Evolutionary conservation across 1,140 invertebrate genomes (phyloP).

Genomic region (Colletes gigas): DNA sequence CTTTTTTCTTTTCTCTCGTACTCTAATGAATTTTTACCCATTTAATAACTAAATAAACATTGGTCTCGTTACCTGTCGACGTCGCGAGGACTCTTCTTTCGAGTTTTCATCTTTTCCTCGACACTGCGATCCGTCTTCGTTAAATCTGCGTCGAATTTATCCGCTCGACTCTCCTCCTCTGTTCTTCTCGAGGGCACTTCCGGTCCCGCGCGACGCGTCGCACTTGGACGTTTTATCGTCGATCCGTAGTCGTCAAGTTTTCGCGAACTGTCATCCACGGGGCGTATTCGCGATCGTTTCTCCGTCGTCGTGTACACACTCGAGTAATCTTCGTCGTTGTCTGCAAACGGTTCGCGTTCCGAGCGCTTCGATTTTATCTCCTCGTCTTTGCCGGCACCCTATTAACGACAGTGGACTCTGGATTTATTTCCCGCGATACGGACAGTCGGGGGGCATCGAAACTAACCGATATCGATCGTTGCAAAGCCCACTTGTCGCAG

Average conservation of each 20-base stretch:
- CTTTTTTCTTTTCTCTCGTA: too few species aligned
- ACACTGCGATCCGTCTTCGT: constrained; percentile 5
- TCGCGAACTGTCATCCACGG: too few species aligned
- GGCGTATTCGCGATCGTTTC: not conserved
- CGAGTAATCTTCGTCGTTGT: not conserved
- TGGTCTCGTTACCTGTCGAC: constrained; percentile 10
- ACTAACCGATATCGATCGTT: constrained; percentile 28
- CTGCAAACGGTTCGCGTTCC: not conserved
- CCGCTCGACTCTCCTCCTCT: not conserved
- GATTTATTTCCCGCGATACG: not conserved
- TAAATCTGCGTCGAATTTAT: constrained; percentile 29
- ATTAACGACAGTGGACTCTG: not conserved
- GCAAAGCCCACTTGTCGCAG: constrained; percentile 30
- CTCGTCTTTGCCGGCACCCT: not conserved
- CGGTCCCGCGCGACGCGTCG: not conserved
- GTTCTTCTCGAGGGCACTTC: not conserved
- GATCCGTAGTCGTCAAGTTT: not conserved
- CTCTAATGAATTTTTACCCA: too few species aligned
- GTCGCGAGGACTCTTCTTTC: constrained; percentile 19
- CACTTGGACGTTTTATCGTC: not conserved
- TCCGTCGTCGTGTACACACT: not conserved
- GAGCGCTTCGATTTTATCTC: not conserved
- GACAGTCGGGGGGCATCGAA: too few species aligned
- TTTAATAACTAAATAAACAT: too few species aligned
- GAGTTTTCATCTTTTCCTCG: constrained; percentile 1